Base-by-base conservation (phyloP, 2,888 invertebrate genomes). In the Caenorhabditis wallacei region DNA sequence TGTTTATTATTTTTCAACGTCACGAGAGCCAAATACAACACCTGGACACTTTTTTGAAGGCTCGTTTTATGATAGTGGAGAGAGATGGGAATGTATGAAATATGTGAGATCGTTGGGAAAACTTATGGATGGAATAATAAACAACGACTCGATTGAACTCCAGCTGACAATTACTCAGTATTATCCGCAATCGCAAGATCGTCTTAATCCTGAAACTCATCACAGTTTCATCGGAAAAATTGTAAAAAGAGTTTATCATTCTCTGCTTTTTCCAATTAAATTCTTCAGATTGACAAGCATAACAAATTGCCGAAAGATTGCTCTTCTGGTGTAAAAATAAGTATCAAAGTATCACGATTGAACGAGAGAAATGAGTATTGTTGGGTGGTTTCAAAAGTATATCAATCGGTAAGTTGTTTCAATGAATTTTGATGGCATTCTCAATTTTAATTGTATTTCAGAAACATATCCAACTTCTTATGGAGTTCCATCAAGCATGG, bases 211-310 rank as follows among this genome's bases (percentile, higher is more conserved):
- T 8, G 76, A 76, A 37, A 68, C 76, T 13, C 48, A 43, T 30
- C 68, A 76, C n/a, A 16, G n/a, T 13, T 68, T 61, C 20, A 48
- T 76, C 37, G 76, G 76, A 16, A 68, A 40, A 53, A 76, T 76
- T 40, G 74, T 74, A 4, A 71, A 61, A 53, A 0, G 11, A 37
- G 30, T 18, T 1, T 7, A 2, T 1, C 18, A 22, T 30, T n/a
- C n/a, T n/a, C n/a, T n/a, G n/a, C n/a, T 57, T 35, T 11, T 57
- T 35, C 8, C 1, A 3, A 20, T 57, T 2, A 26, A 18, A 24
- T n/a, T 51, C 68, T 57, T 30, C 51, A 76, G 68, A 56, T 68
- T 18, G 75, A 75, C 16, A 43, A 26, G 11, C 13, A 46, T 20
- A 35, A 51, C 0, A 13, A 53, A 11, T 53, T 76, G 5, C 68